phyloP scores from a whole-genome alignment of 1,140 invertebrate species.

The Helicoverpa zea region DNA sequence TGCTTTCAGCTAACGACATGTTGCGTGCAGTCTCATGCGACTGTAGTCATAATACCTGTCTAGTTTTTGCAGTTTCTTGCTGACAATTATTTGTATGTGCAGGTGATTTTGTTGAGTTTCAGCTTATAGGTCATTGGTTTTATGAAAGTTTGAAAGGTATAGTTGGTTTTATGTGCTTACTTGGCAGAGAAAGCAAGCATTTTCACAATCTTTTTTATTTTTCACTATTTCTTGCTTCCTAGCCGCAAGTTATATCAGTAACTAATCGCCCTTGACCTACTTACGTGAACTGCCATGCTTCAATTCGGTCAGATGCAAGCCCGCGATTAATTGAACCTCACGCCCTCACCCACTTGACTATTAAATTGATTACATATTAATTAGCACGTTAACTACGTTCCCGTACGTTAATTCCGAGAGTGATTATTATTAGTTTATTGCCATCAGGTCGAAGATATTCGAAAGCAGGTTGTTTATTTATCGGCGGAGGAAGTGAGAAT shows the following conservation, averaged over 20 bases:
- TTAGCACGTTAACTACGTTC: conserved; percentile 15
- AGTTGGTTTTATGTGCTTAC: too few relatives aligned
- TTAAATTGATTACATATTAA: conserved; percentile 25
- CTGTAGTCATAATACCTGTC: conserved; percentile 15
- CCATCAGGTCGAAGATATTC: not conserved
- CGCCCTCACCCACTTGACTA: conserved; percentile 20
- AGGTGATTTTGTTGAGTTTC: not conserved
- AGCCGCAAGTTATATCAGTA: too few relatives aligned
- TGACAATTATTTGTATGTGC: not conserved
- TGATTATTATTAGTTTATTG: not conserved
- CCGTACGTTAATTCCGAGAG: conserved; percentile 29
- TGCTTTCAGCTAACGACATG: conserved; percentile 19
- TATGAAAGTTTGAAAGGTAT: not conserved
- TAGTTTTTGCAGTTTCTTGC: conserved; percentile 13
- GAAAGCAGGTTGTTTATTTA: conserved; percentile 5
- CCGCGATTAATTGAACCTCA: not conserved
- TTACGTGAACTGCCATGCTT: conserved; percentile 9
- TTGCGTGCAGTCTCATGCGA: conserved; percentile 29
- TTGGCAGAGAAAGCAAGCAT: too few relatives aligned
- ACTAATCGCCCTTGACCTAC: conserved; percentile 17
- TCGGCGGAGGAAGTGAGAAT: conserved; percentile 18
- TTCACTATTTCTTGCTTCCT: too few relatives aligned
- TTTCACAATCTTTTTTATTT: too few relatives aligned
- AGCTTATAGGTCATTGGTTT: not conserved
- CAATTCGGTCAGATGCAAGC: conserved; percentile 25